phyloP scores from a whole-genome alignment of 2,888 invertebrate genomes.

The Morpho deidamia region DNA sequence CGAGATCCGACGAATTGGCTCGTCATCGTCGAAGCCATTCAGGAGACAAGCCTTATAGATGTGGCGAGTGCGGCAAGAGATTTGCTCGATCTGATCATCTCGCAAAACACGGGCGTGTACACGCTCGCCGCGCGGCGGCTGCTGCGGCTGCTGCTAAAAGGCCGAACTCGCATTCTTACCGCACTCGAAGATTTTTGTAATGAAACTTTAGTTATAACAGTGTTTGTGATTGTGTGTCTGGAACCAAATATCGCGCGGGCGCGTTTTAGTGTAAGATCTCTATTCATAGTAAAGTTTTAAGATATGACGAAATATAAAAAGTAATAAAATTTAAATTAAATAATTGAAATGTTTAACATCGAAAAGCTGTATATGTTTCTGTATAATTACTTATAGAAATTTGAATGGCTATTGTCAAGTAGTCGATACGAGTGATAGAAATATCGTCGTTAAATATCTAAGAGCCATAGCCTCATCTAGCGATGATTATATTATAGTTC shows the following conservation, averaged over 20 bases:
- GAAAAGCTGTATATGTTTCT: no score
- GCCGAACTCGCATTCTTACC: slow-evolving; percentile 30
- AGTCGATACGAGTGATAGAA: not conserved
- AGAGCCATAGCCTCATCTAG: no score
- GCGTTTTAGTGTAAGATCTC: slow-evolving; percentile 5
- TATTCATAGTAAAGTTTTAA: not conserved
- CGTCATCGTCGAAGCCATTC: slow-evolving; percentile 96
- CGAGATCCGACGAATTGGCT: slow-evolving; percentile 87
- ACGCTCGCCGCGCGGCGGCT: slow-evolving; percentile 80
- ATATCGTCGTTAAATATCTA: not conserved
- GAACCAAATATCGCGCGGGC: slow-evolving; percentile 21
- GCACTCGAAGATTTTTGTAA: slow-evolving; percentile 49
- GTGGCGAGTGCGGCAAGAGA: slow-evolving; percentile 90
- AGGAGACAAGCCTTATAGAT: slow-evolving; percentile 95
- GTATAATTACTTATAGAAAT: no score
- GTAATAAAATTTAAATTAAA: no score
- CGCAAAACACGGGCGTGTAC: slow-evolving; percentile 93
- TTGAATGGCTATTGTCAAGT: not conserved
- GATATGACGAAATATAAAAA: no score
- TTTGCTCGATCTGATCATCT: slow-evolving; percentile 97
- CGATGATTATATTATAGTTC: no score
- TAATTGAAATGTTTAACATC: no score
- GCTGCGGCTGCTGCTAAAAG: slow-evolving; percentile 45
- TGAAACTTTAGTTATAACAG: not conserved
- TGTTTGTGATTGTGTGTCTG: slow-evolving; percentile 4